Base-by-base conservation (phyloP, 2,113 vertebrate genomes). In the Sphaerodactylus townsendi region DNA sequence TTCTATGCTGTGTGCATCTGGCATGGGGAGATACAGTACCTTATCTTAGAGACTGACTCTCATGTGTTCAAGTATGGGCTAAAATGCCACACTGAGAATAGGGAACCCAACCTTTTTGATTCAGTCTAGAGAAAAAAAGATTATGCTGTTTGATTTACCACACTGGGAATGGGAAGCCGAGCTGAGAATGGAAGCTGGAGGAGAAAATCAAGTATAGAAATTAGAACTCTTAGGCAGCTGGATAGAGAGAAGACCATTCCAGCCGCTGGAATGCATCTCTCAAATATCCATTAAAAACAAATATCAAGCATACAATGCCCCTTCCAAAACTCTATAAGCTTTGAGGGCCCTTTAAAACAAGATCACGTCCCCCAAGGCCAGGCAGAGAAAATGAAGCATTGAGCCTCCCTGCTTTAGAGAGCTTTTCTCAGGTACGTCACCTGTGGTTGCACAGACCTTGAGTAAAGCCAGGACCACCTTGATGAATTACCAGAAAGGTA, bases 381-480 rank as follows among this genome's bases (percentile, higher is more conserved):
- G 44, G 69, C 69, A 77, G 59, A 3, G 64, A 48, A 46, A 4
- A 10, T 33, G 1, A 75, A 19, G 74, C 56, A 78, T 11, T 66
- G 48, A 37, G 78, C 10, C 72, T 44, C 19, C 62, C 0, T 0
- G 0, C 46, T 66, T 0, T 0, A 68, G 0, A 66, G n/a, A 11
- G 0, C 1, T 79, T 73, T 85, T 48, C 86, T 25, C 0, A 0
- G 73, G 77, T 28, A 53, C 37, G 1, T 0, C 28, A 70, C 0
- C 84, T 44, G 17, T 75, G 0, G 3, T 86, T 69, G 86, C 1
- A 85, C 88, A 35, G 92, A 62, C 30, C 1, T 88, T 92, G 88
- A 94, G 92, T 91, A 92, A 88, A 25, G 66, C 87, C 85, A 91
- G 3, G 92, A 89, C 84, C 90, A 90, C 91, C 87, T 88, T 91